Evolutionary conservation across 2,113 vertebrate species (phyloP).

Genomic region (Hymenochirus boettgeri): DNA sequence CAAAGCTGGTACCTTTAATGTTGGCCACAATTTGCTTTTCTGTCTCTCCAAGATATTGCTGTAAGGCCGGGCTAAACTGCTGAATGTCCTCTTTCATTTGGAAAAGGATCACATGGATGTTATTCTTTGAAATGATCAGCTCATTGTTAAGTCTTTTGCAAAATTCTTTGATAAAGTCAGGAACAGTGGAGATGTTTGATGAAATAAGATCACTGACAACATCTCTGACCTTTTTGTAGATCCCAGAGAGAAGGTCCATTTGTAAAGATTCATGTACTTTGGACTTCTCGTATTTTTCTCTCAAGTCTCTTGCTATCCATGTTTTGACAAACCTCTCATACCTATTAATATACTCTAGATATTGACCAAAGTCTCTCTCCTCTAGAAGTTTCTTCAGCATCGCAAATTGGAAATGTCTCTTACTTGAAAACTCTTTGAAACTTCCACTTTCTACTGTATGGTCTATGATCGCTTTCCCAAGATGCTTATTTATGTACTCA

Average conservation of each 20-base stretch:
- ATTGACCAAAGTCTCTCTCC: conserved; percentile 18
- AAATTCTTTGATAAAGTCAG: conserved; percentile 28
- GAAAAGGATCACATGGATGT: conserved; percentile 18
- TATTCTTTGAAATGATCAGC: conserved; percentile 26
- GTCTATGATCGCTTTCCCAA: conserved; percentile 39
- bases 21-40: conserved; percentile 3
- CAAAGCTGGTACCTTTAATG: neutral
- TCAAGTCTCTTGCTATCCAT: conserved; percentile 38
- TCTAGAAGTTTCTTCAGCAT: conserved; percentile 37
- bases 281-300: conserved; percentile 13
- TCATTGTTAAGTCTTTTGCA: conserved; percentile 24
- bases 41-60: neutral
- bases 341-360: conserved; percentile 6
- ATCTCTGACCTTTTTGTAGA: conserved; percentile 18
- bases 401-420: conserved; percentile 32
- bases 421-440: conserved; percentile 13
- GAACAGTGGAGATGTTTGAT: neutral
- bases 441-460: conserved; percentile 14
- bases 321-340: conserved; percentile 42
- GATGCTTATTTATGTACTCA: conserved; percentile 2
- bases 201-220: neutral
- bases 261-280: neutral
- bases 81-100: neutral
- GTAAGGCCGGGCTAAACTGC: conserved; percentile 17
- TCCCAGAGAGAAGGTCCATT: conserved; percentile 2